A percentile compares a stretch with the other conserved stretches of the same genome.
Conservation (phyloP, 2,888 invertebrate species). For the Silvanus unidentatus region DNA sequence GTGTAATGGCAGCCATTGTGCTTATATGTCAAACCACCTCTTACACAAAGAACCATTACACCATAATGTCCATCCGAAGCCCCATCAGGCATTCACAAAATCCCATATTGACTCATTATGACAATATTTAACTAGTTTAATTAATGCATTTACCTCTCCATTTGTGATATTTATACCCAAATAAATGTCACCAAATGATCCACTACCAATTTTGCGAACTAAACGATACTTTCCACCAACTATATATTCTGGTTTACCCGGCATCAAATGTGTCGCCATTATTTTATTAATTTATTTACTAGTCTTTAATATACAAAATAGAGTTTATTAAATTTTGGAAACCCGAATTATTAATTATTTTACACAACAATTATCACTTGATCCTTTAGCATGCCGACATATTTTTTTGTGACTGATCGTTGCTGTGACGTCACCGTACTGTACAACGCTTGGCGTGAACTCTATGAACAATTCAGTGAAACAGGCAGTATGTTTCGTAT, state of each 20-base stretch:
- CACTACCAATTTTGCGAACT: conserved; percentile 95
- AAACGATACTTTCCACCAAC: conserved; percentile 91
- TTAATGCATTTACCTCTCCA: conserved; percentile 66
- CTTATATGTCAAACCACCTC: conserved; percentile 24
- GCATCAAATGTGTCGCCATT: conserved; percentile 42
- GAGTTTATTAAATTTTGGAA: conserved; percentile 43
- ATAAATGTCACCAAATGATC: conserved; percentile 99
- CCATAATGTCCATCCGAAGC: not conserved
- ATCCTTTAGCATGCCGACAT: conserved; percentile 55
- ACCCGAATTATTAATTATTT: conserved; percentile 42
- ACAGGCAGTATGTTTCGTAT: too few relatives aligned
- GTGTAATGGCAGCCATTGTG: conserved; percentile 33
- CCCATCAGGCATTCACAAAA: too few relatives aligned
- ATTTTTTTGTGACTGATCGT: conserved; percentile 45
- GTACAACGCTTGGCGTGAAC: too few relatives aligned
- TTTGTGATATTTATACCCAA: conserved; percentile 86
- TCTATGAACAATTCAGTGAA: too few relatives aligned
- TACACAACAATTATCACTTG: conserved; percentile 47
- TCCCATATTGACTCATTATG: too few relatives aligned
- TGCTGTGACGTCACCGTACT: conserved; percentile 36
- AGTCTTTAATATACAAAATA: conserved; percentile 34
- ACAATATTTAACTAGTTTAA: too few relatives aligned
- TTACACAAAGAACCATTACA: conserved; percentile 20
- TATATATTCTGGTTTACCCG: conserved; percentile 64
- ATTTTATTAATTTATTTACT: conserved; percentile 37